These are phyloP conservation scores for Platanista minor DNA, from an alignment of 2,113 vertebrate genomes.

Conservation along the genomic window DNA sequence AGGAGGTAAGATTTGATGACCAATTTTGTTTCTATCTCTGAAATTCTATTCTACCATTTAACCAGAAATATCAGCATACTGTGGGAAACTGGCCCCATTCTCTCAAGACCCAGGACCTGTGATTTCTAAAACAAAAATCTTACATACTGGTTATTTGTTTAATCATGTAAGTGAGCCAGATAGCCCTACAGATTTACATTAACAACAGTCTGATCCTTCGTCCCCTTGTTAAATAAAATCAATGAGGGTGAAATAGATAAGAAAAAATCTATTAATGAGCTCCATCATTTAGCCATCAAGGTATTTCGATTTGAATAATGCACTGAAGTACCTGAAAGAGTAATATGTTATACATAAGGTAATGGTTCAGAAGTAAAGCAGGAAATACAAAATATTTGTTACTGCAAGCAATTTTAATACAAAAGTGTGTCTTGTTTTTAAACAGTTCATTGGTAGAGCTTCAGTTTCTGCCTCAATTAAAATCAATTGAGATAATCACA, in stretches of 20 bases:
- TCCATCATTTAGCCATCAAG: slow-evolving; percentile 22
- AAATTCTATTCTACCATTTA: neutral
- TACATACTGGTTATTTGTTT: neutral
- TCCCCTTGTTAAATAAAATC: slow-evolving; percentile 32
- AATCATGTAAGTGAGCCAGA: neutral
- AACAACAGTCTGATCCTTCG: neutral
- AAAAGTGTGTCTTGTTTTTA: slow-evolving; percentile 93
- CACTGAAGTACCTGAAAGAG: slow-evolving; percentile 6
- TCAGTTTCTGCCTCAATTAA: slow-evolving; percentile 83
- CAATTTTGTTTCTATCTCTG: neutral
- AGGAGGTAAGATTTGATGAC: neutral
- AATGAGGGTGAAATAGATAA: slow-evolving; percentile 9
- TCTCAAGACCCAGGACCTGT: neutral
- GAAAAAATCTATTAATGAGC: slow-evolving; percentile 11
- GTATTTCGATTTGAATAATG: slow-evolving; percentile 28
- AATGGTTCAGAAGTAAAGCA: slow-evolving; percentile 73
- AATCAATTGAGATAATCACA: slow-evolving; percentile 91
- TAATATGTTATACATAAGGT: slow-evolving; percentile 55
- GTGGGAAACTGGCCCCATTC: neutral
- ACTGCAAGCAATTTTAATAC: slow-evolving; percentile 99
- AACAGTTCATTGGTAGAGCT: slow-evolving; percentile 92
- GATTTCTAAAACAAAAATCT: neutral
- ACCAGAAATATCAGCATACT: neutral
- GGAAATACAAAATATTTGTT: slow-evolving; percentile 82
- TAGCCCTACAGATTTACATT: neutral